A percentile compares a stretch with the other conserved stretches of the same genome.
Evolutionary conservation across 1,140 invertebrate genomes (phyloP).

Genomic region (Papilio dardanus): DNA sequence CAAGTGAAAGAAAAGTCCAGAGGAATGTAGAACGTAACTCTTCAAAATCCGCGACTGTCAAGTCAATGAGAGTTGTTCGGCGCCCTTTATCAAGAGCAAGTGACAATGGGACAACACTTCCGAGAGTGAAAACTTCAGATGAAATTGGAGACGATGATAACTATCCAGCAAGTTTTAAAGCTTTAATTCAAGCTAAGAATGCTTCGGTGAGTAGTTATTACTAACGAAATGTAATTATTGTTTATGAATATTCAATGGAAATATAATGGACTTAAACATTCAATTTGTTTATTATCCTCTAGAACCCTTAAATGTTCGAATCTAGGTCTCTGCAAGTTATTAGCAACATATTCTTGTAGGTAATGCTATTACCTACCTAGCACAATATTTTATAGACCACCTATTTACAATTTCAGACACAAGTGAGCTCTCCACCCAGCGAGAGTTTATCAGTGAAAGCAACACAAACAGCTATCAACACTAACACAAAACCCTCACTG

Average conservation of each 20-base stretch:
- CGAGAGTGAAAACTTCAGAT: slow-evolving; percentile 61
- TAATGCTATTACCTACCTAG: neutral
- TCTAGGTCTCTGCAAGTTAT: neutral
- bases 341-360: slow-evolving; percentile 7
- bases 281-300: slow-evolving; percentile 36
- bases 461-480: slow-evolving; percentile 76
- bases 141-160: slow-evolving; percentile 77
- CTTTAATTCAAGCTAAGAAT: slow-evolving; percentile 77
- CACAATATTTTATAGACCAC: slow-evolving; percentile 7
- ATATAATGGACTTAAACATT: slow-evolving; percentile 38
- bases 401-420: slow-evolving; percentile 70
- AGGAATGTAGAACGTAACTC: slow-evolving; percentile 55
- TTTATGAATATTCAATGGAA: slow-evolving; percentile 34
- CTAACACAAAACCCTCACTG: slow-evolving; percentile 64
- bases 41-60: slow-evolving; percentile 53
- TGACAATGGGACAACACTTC: slow-evolving; percentile 46
- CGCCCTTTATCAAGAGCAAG: slow-evolving; percentile 62
- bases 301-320: slow-evolving; percentile 5
- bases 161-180: slow-evolving; percentile 78
- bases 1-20: slow-evolving; percentile 50
- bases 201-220: slow-evolving; percentile 66
- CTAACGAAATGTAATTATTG: slow-evolving; percentile 36
- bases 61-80: slow-evolving; percentile 62
- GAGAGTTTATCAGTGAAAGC: slow-evolving; percentile 80
- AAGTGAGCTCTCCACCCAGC: slow-evolving; percentile 69